Percentiles rank a stretch among this genome's conserved stretches.
These are phyloP conservation scores for Gnathonemus longibarbis DNA, from an alignment of 2,113 vertebrate species.

Conservation along the genomic window DNA sequence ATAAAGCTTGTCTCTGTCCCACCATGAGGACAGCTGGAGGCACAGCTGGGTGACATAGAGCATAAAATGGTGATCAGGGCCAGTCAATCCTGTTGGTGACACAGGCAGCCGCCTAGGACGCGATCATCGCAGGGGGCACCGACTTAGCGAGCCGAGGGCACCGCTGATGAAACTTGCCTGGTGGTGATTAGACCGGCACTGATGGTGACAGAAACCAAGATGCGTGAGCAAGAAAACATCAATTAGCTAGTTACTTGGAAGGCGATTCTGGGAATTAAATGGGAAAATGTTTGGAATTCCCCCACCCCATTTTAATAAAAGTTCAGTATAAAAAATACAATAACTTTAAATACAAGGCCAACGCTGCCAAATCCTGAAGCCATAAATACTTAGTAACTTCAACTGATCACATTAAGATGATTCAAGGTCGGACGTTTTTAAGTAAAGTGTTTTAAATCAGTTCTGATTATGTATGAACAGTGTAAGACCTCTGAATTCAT, in stretches of 20 bases:
- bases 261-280: neutral
- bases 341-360: neutral
- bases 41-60: neutral
- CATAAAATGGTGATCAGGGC: neutral
- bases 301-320: neutral
- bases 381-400: neutral
- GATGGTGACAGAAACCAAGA: neutral
- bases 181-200: neutral
- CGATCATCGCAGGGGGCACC: neutral
- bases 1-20: neutral
- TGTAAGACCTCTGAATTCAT: neutral
- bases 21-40: neutral
- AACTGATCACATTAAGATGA: neutral
- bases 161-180: neutral
- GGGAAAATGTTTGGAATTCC: neutral
- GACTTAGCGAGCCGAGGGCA: neutral
- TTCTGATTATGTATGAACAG: neutral
- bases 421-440: neutral
- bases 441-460: neutral
- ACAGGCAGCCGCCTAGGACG: neutral
- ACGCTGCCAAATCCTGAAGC: neutral
- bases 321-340: neutral
- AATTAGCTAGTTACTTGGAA: neutral
- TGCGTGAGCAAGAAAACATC: neutral
- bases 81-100: neutral